Base-by-base conservation (phyloP, 1,140 invertebrate genomes). In the Panulirus ornatus region DNA sequence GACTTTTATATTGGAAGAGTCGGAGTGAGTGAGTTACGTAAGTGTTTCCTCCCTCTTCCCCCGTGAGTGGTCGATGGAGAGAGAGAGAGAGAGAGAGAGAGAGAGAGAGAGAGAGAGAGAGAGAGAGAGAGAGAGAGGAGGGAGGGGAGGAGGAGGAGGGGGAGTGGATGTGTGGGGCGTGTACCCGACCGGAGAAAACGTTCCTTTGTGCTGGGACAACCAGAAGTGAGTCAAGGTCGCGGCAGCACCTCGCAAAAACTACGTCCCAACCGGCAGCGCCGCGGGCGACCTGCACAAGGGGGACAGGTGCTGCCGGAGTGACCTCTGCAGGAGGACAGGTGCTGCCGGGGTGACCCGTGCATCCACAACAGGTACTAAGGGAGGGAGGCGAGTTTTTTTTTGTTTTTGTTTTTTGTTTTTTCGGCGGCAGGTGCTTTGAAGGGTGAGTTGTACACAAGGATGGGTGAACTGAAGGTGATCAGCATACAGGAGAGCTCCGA, bases 211-310 rank as follows among this genome's bases (percentile, higher is more conserved):
- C 40, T 71, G 82, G 82, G 82, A 84, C 82, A 84, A 71, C 58
- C 66, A 84, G 40, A 84, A 84, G 36, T 84, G 40, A 84, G 82
- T 84, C 82, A 84, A 84, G 82, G 82, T 84, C 82, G 40, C 82
- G 16, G 9, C 27, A 19, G 2, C 34, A 9, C 82, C 40, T 30
- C 40, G 38, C 63, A 71, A 84, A 84, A 84, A 84, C 63, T 42
- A 14, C 40, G 71, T 44, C 40, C 82, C 44, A 63, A n/a, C 81
- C 42, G 14, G 36, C 63, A 36, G 38, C 54, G 11, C 19, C 54
- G n/a, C 54, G 54, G 54, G 54, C 54, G n/a, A 16, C 51, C 81
- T 27, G 38, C 51, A 34, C n/a, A n/a, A 14, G 51, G 1, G 30
- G 38, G 81, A 83, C 81, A 83, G 81, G 81, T 83, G 81, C 47